phyloP scores from a whole-genome alignment of 2,797 vertebrate genomes.

The Sternotherus odoratus region DNA sequence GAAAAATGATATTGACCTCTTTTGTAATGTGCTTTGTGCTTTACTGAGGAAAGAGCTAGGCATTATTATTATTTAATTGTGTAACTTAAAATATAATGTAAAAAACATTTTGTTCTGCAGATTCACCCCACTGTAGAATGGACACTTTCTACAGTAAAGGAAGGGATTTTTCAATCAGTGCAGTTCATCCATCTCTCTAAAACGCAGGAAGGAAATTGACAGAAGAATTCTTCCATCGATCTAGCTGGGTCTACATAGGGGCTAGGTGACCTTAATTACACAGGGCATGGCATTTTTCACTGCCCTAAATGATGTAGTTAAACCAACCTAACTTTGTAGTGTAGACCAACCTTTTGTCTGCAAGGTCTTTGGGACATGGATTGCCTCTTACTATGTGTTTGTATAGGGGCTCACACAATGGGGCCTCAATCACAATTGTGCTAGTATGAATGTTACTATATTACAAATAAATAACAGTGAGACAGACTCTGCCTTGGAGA shows the following conservation, averaged over 20 bases:
- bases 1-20: not conserved
- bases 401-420: not conserved
- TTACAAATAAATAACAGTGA: not conserved
- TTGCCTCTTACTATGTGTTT: not conserved
- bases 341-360: not conserved
- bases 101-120: not conserved
- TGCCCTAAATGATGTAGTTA: not conserved
- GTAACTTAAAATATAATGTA: not conserved
- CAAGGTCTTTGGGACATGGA: not conserved
- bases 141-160: not conserved
- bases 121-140: rapidly evolving
- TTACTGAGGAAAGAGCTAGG: not conserved
- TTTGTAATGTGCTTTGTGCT: not conserved
- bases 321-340: not conserved
- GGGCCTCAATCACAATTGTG: not conserved
- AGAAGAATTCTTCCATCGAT: not conserved
- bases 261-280: not conserved
- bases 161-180: not conserved
- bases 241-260: not conserved
- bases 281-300: not conserved
- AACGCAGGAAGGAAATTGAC: not conserved
- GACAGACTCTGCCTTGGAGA: not conserved
- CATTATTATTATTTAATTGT: not conserved
- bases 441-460: not conserved
- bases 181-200: not conserved